Evolutionary conservation across 1,140 invertebrate species (phyloP), one percentile per base, ranked within the genome.

Genomic region (Papilio machaon): DNA sequence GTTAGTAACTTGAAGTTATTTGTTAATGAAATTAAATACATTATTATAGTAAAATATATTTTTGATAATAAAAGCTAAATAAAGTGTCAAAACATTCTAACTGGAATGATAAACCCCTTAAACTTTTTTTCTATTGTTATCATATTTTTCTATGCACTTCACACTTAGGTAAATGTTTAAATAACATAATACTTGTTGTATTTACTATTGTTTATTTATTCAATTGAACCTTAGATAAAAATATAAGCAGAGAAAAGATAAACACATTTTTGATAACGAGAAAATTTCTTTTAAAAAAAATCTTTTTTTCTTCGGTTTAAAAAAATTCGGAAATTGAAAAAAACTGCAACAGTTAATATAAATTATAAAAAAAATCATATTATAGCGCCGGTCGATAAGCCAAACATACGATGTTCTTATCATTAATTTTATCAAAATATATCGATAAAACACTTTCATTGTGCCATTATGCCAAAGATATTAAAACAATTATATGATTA

Each of bases 401-500:
- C 23, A 64, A 60, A 79, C 17, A 60, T 64, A 79, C 15, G 58
- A 60, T 64, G 60, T n/a, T 64, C 35, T 79, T 79, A 79, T 77
- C 75, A 54, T 58, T 10, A 19, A 64, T n/a, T 13, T 64, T 79
- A 79, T 79, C 76, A 46, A 79, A 79, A 64, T 60, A 17, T 79
- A 43, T 64, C 38, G 58, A 79, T 79, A 64, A n/a, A 46, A 60
- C 58, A 64, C 76, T 79, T 79, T 79, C 76, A 38, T 79, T 43
- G 73, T 75, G 43, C 10, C 46, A 52, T 52, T 75, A 19, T 49
- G 4, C 38, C 8, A 52, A 15, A 75, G 38, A 75, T 23, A 75
- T 30, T 64, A 64, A 64, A 49, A 47, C 73, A 46, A 49, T 38
- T 73, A 23, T 11, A 0, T 30, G 60, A 64, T 64, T 64, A 64